These are phyloP conservation scores for Laterallus jamaicensis DNA, from an alignment of 2,113 vertebrate genomes.

Conservation along the genomic window DNA sequence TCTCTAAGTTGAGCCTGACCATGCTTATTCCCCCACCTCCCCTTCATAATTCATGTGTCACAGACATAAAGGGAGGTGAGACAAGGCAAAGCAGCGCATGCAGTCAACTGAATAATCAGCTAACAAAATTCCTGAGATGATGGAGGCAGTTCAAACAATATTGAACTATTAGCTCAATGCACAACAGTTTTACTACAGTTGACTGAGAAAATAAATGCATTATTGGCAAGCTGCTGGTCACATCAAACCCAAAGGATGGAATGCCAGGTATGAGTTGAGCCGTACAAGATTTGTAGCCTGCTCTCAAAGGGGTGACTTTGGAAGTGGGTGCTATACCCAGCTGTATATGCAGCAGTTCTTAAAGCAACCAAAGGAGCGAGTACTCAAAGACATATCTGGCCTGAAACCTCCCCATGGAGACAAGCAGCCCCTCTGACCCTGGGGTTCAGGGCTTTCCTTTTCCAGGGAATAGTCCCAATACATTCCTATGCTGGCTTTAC, in stretches of 20 bases:
- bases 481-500: no score
- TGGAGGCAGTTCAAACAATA: neutral
- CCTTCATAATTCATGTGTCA: neutral
- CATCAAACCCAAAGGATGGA: neutral
- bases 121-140: neutral
- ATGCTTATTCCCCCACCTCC: neutral
- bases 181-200: neutral
- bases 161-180: neutral
- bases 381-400: no score
- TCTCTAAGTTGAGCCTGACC: neutral
- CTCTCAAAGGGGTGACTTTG: neutral
- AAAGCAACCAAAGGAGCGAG: neutral
- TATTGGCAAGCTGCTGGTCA: neutral
- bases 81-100: neutral
- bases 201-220: neutral
- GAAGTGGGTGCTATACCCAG: neutral
- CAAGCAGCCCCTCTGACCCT: no score
- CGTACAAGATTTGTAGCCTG: neutral
- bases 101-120: neutral
- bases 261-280: neutral
- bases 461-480: no score
- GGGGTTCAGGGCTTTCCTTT: no score
- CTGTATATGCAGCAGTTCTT: neutral
- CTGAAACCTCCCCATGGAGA: no score
- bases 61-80: neutral